Conservation (phyloP, 2,888 invertebrate genomes). For the Stenodema calcarata region DNA sequence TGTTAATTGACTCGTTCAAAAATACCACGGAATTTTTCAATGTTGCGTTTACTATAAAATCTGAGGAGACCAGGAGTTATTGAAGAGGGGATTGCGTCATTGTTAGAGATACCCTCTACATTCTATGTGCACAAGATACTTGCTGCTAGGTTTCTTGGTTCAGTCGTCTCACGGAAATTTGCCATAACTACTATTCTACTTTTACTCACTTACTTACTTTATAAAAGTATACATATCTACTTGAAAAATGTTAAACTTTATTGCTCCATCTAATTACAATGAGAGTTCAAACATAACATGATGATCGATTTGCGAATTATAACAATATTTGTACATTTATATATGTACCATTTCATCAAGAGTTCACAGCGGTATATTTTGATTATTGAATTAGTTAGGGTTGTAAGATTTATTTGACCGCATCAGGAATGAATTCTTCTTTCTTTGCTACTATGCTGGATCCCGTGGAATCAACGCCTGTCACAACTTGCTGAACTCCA, state of each 20-base stretch:
- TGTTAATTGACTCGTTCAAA: no score
- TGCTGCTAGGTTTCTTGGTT: no score
- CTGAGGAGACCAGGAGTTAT: no score
- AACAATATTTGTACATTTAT: neutral
- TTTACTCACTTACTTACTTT: no score
- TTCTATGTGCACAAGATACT: no score
- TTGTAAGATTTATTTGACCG: conserved; percentile 1
- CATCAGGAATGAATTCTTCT: conserved; percentile 35
- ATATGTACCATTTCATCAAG: neutral
- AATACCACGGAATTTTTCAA: no score
- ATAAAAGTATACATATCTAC: no score
- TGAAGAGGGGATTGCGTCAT: no score
- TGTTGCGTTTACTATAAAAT: no score
- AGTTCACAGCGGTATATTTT: conserved; percentile 10
- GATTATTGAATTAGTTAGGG: neutral
- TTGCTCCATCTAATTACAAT: conserved; percentile 44
- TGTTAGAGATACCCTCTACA: no score
- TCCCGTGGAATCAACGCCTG: conserved; percentile 14
- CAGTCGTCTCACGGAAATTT: no score
- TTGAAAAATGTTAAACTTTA: conserved; percentile 39
- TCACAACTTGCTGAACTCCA: neutral
- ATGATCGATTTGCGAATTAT: neutral
- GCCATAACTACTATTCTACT: no score
- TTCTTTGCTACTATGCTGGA: conserved; percentile 27
- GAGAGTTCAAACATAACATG: conserved; percentile 46